Conservation (phyloP, 2,888 invertebrate species). For the Harpalus rubripes region DNA sequence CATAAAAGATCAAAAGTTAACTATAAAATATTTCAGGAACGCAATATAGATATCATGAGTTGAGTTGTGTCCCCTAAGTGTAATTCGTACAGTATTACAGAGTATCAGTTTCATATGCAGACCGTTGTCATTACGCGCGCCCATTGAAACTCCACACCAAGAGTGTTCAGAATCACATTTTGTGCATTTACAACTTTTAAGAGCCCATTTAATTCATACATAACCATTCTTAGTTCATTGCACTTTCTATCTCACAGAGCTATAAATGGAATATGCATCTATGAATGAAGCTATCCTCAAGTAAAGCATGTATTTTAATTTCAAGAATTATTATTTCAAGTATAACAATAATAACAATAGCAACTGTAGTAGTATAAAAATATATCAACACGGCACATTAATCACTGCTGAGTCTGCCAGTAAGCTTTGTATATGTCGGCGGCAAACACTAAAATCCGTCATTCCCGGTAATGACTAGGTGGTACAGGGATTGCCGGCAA, state of each 20-base stretch:
- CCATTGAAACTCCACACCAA: conserved; percentile 16
- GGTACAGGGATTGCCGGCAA: too few relatives aligned
- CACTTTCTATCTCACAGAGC: conserved; percentile 12
- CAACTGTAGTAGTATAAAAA: too few relatives aligned
- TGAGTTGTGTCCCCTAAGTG: not conserved
- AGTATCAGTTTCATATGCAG: conserved; percentile 30
- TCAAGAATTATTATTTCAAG: too few relatives aligned
- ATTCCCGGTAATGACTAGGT: too few relatives aligned
- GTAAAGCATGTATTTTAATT: not conserved
- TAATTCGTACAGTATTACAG: conserved; percentile 29
- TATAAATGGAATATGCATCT: too few relatives aligned
- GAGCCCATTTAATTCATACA: conserved; percentile 56
- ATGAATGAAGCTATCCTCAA: conserved; percentile 17
- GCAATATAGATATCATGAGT: not conserved
- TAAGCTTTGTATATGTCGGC: too few relatives aligned
- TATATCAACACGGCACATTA: too few relatives aligned
- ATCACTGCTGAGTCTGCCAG: too few relatives aligned
- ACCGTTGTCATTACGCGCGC: not conserved
- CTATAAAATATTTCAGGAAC: not conserved
- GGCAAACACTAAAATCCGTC: too few relatives aligned
- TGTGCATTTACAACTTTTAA: conserved; percentile 47
- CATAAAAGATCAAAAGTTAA: too few relatives aligned
- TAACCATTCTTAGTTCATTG: conserved; percentile 49
- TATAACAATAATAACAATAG: too few relatives aligned
- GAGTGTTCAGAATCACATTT: conserved; percentile 46